phyloP scores from a whole-genome alignment of 1,140 invertebrate genomes.

The Pectinophora gossypiella region DNA sequence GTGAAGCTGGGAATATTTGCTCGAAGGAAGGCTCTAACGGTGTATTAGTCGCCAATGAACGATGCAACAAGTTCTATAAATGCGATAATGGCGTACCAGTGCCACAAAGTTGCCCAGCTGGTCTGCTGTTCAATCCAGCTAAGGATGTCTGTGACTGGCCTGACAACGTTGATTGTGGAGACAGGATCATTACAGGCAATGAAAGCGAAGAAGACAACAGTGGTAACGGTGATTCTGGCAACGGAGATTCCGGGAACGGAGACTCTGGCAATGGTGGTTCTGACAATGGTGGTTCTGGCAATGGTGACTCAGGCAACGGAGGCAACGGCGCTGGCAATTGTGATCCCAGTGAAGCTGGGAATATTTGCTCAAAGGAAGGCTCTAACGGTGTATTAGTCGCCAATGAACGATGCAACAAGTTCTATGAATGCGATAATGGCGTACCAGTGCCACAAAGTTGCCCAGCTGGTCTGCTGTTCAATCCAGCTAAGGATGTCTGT shows the following conservation, averaged over 20 bases:
- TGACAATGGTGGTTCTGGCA: conserved; percentile 6
- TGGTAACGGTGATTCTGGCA: not conserved
- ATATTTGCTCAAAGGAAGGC: conserved; percentile 23
- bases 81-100: no score
- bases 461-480: conserved; percentile 67
- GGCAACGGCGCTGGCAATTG: conserved; percentile 14
- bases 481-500: conserved; percentile 75
- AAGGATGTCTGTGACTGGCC: conserved; percentile 77
- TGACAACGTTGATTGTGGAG: conserved; percentile 61
- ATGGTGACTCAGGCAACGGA: not conserved
- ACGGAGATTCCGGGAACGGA: not conserved
- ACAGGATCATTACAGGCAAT: conserved; percentile 10
- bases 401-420: conserved; percentile 37
- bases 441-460: conserved; percentile 18
- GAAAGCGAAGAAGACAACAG: not conserved
- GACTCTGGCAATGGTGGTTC: not conserved
- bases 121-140: conserved; percentile 73
- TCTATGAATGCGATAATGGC: conserved; percentile 27
- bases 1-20: not conserved
- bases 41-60: not conserved
- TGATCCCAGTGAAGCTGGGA: conserved; percentile 22
- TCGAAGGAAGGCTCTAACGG: not conserved
- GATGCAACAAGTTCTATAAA: not conserved
- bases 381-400: conserved; percentile 24
- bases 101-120: no score